Base-by-base conservation (phyloP, 1,140 invertebrate genomes). In the Orussus abietinus region DNA sequence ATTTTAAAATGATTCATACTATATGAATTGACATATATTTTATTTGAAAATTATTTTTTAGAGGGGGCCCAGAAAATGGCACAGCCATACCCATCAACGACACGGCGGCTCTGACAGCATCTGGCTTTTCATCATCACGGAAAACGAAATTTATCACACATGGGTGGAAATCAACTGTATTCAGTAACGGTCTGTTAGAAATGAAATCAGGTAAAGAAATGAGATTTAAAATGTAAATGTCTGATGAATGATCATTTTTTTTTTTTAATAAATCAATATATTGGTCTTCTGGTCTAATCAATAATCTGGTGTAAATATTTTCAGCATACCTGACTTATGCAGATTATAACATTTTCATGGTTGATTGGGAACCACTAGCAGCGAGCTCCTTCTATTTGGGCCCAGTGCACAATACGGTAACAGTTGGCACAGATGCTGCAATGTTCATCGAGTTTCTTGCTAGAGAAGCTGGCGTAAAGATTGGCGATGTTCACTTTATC, bases 111-210 rank as follows among this genome's bases (percentile, higher is more conserved):
- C 51, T 74, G n/a, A 47, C 45, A 26, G 45, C 50, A n/a, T 73
- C 75, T 2, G 52, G 71, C 34, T 82, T 85, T 45, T 73, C 83
- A 42, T 51, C 75, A 5, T 67, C 66, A 1, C 77, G 75, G 42
- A 66, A 75, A 29, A 79, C 81, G 2, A 82, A 79, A 59, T 75
- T 86, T 13, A 65, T 89, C 19, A 81, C 83, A 14, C 88, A 92
- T 54, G 88, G 88, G 1, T 92, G 81, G 81, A 73, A 80, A 47
- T 82, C 81, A 0, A 75, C 66, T 42, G 74, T 73, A 10, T 59
- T 63, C 10, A 73, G 60, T 14, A 13, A 38, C 11, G 55, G 57
- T 17, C 46, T 64, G 11, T 9, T 53, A 3, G 44, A 60, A 1
- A 57, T 74, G 53, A 74, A 69, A 58, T 44, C 64, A 47, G 69